phyloP scores from a whole-genome alignment of 2,888 invertebrate species.

The Sinotaia quadrata region DNA sequence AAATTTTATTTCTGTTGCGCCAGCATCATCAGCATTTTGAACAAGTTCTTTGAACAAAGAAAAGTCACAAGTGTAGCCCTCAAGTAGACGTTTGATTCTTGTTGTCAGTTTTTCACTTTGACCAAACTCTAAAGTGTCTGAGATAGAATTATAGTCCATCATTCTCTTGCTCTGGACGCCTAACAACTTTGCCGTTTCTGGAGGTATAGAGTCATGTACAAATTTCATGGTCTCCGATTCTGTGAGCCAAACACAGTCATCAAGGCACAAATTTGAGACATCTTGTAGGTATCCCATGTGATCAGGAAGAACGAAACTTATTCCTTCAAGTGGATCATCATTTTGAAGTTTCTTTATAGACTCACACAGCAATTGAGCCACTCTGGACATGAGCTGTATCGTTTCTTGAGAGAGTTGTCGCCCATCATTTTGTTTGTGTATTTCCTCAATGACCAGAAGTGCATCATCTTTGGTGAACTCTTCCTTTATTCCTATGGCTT shows the following conservation, averaged over 20 bases:
- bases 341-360: background rate
- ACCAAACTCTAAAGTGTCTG: constrained; percentile 54
- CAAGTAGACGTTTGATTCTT: constrained; percentile 58
- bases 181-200: constrained; percentile 46
- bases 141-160: constrained; percentile 3
- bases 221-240: constrained; percentile 25
- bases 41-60: constrained; percentile 66
- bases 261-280: background rate
- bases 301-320: background rate
- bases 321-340: background rate
- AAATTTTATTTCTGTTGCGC: constrained; percentile 62
- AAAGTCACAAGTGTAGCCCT: constrained; percentile 61
- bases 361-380: background rate
- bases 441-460: background rate
- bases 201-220: constrained; percentile 44
- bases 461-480: background rate
- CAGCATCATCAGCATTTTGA: constrained; percentile 67
- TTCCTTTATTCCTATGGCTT: background rate
- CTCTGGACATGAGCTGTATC: background rate
- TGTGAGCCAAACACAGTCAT: background rate
- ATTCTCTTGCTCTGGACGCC: constrained; percentile 34
- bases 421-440: background rate
- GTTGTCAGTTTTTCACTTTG: constrained; percentile 63
- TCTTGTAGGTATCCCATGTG: background rate
- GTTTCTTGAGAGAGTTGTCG: background rate